Base-by-base conservation (phyloP, 2,888 invertebrate species). In the Plagodis dolabraria region DNA sequence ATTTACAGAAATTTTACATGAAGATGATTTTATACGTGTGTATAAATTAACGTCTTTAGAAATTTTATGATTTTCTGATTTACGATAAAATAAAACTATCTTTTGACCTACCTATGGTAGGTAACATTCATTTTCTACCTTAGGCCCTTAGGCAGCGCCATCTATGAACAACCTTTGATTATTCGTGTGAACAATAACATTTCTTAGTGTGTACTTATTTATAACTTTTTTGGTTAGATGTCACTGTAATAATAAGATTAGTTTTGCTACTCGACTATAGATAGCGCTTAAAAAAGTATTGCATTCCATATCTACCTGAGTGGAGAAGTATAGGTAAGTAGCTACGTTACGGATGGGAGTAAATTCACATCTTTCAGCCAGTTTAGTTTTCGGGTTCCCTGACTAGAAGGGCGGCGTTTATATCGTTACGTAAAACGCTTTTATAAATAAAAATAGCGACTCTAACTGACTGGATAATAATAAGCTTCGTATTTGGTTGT, bases 331-430 rank as follows among this genome's bases (percentile, higher is more conserved):
- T 43, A 12, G 5, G 58, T n/a, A 50, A 60, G 33, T 63, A 60
- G 57, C 59, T 63, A 63, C 42, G 71, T 63, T 69, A 75, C 72
- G 60, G 51, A 62, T 57, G 60, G 60, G 63, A 64, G 65, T 65
- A 66, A 63, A 66, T 65, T 67, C 67, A 63, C 67, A 82, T 80
- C 81, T 84, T 87, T 87, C 85, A 87, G 85, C 75, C 76, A 70
- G 82, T 85, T 88, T 85, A 89, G 91, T 91, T 83, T 86, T 82
- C 85, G 82, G 83, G 87, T 85, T 81, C 83, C 75, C 74, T 86
- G 85, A 60, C 77, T 72, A 71, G 85, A 82, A 87, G 85, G 87
- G 89, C 81, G 86, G 89, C 85, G 89, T 87, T 87, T 86, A 76
- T 79, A 73, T 74, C 79, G 84, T 88, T 89, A 87, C 87, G 84